phyloP scores from a whole-genome alignment of 2,888 invertebrate species.

The Ophioninae sp. region DNA sequence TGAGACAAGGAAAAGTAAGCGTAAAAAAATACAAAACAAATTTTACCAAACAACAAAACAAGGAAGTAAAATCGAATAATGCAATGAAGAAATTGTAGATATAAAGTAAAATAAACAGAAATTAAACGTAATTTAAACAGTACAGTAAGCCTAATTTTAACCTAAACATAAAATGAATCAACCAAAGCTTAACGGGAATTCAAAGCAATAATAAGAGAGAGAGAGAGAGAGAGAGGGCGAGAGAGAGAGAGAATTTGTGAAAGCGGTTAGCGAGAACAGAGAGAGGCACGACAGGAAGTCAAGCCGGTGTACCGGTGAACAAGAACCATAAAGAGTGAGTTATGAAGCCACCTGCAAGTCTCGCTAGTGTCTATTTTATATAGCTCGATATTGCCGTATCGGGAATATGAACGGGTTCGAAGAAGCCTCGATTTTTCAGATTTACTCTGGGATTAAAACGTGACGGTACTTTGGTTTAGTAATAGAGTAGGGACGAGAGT shows the following conservation, averaged over 20 bases:
- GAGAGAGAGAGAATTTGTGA: slow-evolving; percentile 48
- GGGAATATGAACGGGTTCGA: slow-evolving; percentile 34
- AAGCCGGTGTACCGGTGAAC: slow-evolving; percentile 54
- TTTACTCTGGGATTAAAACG: slow-evolving; percentile 5
- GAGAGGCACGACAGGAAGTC: slow-evolving; percentile 49
- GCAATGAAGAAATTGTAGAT: too few relatives aligned
- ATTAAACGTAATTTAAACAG: too few relatives aligned
- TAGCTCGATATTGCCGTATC: slow-evolving; percentile 45
- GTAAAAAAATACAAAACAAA: too few relatives aligned
- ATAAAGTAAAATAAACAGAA: too few relatives aligned
- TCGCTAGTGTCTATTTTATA: slow-evolving; percentile 38
- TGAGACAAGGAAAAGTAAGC: too few relatives aligned
- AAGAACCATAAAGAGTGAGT: slow-evolving; percentile 70
- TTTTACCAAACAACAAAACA: too few relatives aligned
- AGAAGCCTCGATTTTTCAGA: slow-evolving; percentile 13
- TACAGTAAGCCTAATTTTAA: too few relatives aligned
- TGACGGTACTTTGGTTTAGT: too few relatives aligned
- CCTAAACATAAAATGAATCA: too few relatives aligned
- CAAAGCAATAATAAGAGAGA: not conserved
- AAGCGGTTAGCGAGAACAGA: slow-evolving; percentile 41
- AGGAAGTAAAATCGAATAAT: too few relatives aligned
- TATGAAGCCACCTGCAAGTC: slow-evolving; percentile 68
- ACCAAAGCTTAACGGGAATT: too few relatives aligned
- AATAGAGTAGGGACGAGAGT: too few relatives aligned
- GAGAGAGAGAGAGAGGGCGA: slow-evolving; percentile 8